These are phyloP conservation scores for Tachina fera DNA, from an alignment of 2,888 invertebrate genomes.

Conservation along the genomic window DNA sequence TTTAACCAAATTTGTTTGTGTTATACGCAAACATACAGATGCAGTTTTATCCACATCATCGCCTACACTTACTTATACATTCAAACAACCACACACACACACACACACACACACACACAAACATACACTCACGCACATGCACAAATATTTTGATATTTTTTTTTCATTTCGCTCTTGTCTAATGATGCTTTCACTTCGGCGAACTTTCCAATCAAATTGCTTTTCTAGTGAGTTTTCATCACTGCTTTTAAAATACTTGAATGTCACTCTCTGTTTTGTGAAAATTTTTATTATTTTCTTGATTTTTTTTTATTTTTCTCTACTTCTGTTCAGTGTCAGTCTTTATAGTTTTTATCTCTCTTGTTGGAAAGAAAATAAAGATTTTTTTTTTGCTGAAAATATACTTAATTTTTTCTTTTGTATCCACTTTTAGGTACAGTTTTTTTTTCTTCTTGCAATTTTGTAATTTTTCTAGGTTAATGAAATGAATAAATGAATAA, in stretches of 20 bases:
- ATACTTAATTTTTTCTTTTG: slow-evolving; percentile 6
- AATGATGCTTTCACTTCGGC: slow-evolving; percentile 76
- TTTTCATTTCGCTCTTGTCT: slow-evolving; percentile 39
- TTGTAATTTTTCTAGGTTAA: slow-evolving; percentile 47
- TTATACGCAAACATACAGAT: slow-evolving; percentile 7
- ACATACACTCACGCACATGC: background rate
- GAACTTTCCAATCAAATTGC: slow-evolving; percentile 80
- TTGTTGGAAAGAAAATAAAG: slow-evolving; percentile 2
- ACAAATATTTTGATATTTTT: slow-evolving; percentile 9
- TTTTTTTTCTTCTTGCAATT: slow-evolving; percentile 38
- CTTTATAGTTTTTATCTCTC: slow-evolving; percentile 28
- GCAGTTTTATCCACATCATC: slow-evolving; percentile 15
- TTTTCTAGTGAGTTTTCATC: slow-evolving; percentile 71
- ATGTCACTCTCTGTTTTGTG: slow-evolving; percentile 46
- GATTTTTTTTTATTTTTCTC: slow-evolving; percentile 22
- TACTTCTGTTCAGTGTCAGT: background rate
- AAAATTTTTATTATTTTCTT: slow-evolving; percentile 49
- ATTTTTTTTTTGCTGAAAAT: background rate
- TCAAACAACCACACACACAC: slow-evolving; percentile 2
- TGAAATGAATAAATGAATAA: slow-evolving; percentile 53
- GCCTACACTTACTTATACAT: background rate
- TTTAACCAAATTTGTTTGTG: slow-evolving; percentile 44
- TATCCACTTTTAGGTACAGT: background rate
- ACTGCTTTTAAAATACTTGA: slow-evolving; percentile 55
- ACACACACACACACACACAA: slow-evolving; percentile 6